Conservation (phyloP, 2,113 vertebrate species). For the Paralichthys olivaceus region DNA sequence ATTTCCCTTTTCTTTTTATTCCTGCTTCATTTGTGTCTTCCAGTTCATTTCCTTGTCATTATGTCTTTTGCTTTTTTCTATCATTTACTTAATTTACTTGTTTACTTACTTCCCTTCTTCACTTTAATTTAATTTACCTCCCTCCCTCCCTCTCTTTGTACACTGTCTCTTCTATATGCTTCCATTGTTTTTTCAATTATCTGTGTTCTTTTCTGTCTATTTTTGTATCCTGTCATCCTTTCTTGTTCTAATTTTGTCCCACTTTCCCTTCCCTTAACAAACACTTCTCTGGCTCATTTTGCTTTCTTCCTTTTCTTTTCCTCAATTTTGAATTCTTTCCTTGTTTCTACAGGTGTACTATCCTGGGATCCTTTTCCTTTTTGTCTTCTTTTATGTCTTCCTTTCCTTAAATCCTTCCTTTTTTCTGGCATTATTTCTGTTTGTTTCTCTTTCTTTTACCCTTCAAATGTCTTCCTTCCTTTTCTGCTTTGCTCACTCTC, state of each 20-base stretch:
- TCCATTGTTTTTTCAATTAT: neutral
- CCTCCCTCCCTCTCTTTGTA: neutral
- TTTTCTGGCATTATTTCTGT: neutral
- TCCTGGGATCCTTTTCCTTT: neutral
- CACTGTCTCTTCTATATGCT: neutral
- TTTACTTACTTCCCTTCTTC: neutral
- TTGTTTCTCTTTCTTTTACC: neutral
- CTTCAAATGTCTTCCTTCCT: neutral
- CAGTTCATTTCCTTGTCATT: no score
- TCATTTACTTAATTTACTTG: neutral
- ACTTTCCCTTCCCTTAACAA: neutral
- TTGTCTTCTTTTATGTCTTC: neutral
- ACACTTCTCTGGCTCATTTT: neutral
- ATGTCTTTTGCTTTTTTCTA: neutral
- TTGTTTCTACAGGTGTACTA: neutral
- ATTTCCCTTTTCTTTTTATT: no score
- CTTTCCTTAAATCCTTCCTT: neutral
- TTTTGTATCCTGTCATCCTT: neutral
- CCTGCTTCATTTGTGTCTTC: neutral
- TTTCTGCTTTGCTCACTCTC: no score
- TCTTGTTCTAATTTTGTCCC: neutral
- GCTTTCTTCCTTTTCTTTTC: no score
- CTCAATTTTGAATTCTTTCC: neutral
- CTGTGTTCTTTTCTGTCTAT: neutral
- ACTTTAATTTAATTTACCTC: neutral